phyloP scores from a whole-genome alignment of 2,888 invertebrate genomes.

The Cryptocephalus moraei region DNA sequence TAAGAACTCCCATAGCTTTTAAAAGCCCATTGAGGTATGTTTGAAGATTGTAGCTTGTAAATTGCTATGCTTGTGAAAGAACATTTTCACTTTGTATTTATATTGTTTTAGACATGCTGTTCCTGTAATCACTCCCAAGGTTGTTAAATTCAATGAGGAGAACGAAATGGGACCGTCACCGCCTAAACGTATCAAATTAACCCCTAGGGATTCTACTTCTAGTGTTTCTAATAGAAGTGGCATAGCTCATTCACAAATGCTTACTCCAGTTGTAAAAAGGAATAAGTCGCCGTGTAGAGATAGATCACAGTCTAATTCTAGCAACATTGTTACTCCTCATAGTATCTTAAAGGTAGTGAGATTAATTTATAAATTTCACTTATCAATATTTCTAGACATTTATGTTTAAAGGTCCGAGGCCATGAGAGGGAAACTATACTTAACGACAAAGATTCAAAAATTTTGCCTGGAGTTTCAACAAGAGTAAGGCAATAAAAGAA shows the following conservation, averaged over 20 bases:
- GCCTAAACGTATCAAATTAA: slow-evolving; percentile 20
- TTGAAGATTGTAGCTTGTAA: not conserved
- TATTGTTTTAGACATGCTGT: slow-evolving; percentile 6
- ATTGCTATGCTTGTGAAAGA: not conserved
- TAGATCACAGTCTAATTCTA: not conserved
- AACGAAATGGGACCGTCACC: slow-evolving; percentile 14
- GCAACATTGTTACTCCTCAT: slow-evolving; percentile 45
- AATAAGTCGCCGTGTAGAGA: slow-evolving; percentile 23
- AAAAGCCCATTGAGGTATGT: slow-evolving; percentile 18
- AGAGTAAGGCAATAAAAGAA: not conserved
- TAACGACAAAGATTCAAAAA: not conserved
- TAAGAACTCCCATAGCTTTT: slow-evolving; percentile 45
- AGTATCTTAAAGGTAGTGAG: slow-evolving; percentile 52
- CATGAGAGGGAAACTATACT: slow-evolving; percentile 6
- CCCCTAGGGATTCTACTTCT: slow-evolving; percentile 16
- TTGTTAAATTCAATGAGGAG: slow-evolving; percentile 13
- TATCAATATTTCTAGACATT: not conserved
- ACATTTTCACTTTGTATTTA: not conserved
- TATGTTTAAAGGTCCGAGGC: not conserved
- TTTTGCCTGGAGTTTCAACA: not conserved
- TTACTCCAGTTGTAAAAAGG: slow-evolving; percentile 47
- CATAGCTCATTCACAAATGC: slow-evolving; percentile 31
- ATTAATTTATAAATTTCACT: not conserved
- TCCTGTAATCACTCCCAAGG: slow-evolving; percentile 13
- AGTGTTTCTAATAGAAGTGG: slow-evolving; percentile 6